Conservation (phyloP, 2,113 vertebrate genomes). For the Upupa epops region DNA sequence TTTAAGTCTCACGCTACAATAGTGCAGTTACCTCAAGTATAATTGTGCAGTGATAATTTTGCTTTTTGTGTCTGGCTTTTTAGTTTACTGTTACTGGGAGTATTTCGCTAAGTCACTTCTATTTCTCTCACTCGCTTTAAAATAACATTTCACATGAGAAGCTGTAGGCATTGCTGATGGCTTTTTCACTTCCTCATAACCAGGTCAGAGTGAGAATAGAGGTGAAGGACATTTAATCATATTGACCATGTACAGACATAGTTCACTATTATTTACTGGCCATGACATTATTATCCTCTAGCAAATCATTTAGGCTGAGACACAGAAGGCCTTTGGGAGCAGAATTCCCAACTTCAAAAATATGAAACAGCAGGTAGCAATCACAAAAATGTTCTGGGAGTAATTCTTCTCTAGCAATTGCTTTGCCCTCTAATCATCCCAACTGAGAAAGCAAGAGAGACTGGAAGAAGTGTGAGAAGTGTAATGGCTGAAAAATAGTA, state of each 20-base stretch:
- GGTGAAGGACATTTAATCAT: conserved; percentile 81
- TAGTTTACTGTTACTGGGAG: conserved; percentile 17
- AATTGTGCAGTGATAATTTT: conserved; percentile 13
- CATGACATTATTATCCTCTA: conserved; percentile 84
- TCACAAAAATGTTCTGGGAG: conserved; percentile 75
- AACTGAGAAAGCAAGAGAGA: conserved; percentile 49
- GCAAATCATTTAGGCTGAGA: conserved; percentile 82
- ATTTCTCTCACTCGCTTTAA: conserved; percentile 41
- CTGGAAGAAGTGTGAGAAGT: conserved; percentile 32
- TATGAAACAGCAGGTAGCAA: conserved; percentile 81
- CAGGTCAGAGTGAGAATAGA: conserved; percentile 74
- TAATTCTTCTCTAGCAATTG: conserved; percentile 73
- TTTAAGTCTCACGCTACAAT: not conserved
- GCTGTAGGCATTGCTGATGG: conserved; percentile 35
- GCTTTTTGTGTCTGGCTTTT: not conserved
- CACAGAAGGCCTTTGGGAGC: conserved; percentile 78
- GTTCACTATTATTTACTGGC: conserved; percentile 85
- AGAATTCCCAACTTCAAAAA: conserved; percentile 74
- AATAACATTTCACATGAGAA: conserved; percentile 53
- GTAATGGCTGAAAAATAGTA: conserved; percentile 62
- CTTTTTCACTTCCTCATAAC: conserved; percentile 60
- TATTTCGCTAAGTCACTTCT: conserved; percentile 38
- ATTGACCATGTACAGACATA: conserved; percentile 83
- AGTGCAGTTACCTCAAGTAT: not conserved
- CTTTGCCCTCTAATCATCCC: conserved; percentile 78